Conservation (phyloP, 2,113 vertebrate species). For the Struthio camelus region DNA sequence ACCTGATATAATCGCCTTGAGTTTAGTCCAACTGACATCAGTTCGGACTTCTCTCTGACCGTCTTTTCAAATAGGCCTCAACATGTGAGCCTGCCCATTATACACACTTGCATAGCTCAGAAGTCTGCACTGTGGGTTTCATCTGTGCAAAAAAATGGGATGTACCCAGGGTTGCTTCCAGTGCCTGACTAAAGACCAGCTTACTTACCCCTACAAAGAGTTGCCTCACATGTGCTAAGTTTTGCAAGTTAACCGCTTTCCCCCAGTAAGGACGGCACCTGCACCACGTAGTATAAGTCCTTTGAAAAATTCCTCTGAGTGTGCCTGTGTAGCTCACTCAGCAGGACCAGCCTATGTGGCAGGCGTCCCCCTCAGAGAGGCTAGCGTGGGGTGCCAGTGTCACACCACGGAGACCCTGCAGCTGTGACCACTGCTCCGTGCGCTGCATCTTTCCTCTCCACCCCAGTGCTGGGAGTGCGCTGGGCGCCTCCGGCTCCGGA, state of each 20-base stretch:
- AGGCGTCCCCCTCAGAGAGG: too few species aligned
- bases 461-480: fast-evolving
- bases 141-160: not conserved
- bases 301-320: not conserved
- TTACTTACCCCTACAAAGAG: not conserved
- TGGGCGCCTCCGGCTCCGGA: not conserved
- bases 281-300: fast-evolving
- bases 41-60: not conserved
- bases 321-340: fast-evolving
- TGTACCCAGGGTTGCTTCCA: not conserved
- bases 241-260: not conserved
- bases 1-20: not conserved
- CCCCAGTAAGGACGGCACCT: fast-evolving
- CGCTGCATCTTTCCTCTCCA: not conserved
- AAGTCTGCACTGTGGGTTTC: not conserved
- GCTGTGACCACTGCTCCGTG: fast-evolving
- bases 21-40: not conserved
- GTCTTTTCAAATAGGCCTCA: not conserved
- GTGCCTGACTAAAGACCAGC: not conserved
- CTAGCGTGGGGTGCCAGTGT: not conserved
- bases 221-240: fast-evolving
- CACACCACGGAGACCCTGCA: not conserved
- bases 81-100: not conserved
- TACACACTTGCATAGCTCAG: not conserved
- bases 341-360: not conserved